These are phyloP conservation scores for Hedychridium roseum DNA, from an alignment of 2,888 invertebrate species.

Conservation along the genomic window DNA sequence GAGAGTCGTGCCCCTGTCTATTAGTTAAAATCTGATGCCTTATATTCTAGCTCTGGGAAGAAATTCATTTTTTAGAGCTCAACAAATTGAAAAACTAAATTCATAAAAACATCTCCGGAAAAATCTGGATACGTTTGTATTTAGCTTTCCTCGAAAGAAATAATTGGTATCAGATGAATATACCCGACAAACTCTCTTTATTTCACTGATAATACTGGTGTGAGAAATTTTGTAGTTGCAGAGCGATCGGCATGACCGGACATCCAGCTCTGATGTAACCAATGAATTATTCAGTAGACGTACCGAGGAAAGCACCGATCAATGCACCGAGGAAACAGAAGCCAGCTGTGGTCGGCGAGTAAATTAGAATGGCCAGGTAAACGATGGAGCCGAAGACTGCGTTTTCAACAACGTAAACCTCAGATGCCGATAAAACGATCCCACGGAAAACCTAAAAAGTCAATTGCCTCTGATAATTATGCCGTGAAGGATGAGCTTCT, in stretches of 20 bases:
- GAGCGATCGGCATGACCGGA: not conserved
- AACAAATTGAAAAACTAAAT: too few species aligned
- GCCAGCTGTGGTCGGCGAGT: conserved; percentile 60
- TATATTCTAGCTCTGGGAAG: too few species aligned
- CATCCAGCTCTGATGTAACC: not conserved
- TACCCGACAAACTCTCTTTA: too few species aligned
- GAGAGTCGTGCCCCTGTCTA: too few species aligned
- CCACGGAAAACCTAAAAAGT: conserved; percentile 60
- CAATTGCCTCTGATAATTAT: too few species aligned
- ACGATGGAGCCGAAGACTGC: conserved; percentile 56
- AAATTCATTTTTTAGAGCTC: too few species aligned
- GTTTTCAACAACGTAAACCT: conserved; percentile 60
- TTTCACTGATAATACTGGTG: conserved; percentile 3
- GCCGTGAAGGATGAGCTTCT: too few species aligned
- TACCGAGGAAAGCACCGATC: conserved; percentile 59
- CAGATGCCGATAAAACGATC: conserved; percentile 59
- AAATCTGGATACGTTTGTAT: too few species aligned
- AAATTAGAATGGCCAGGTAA: conserved; percentile 59
- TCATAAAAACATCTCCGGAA: too few species aligned
- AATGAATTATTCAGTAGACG: conserved; percentile 16
- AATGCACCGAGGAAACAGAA: conserved; percentile 60
- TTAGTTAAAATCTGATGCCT: too few species aligned
- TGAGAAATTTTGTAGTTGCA: not conserved
- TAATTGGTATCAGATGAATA: too few species aligned
- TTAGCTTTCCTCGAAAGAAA: too few species aligned